Percentiles rank a stretch among this genome's conserved stretches.
phyloP scores from a whole-genome alignment of 2,888 invertebrate genomes.

The Julus scanicus region DNA sequence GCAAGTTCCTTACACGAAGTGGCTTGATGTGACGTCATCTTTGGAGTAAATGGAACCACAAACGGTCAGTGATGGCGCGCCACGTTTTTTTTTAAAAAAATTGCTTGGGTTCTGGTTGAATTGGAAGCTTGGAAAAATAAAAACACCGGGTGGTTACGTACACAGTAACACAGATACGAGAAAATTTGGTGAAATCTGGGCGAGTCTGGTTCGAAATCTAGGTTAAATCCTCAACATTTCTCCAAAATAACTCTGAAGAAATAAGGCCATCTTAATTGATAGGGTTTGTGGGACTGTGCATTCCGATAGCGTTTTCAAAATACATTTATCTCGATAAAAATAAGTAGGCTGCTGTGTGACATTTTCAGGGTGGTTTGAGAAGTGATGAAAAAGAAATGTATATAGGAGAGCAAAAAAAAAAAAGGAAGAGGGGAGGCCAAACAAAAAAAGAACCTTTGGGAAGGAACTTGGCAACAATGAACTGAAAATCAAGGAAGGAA shows the following conservation, averaged over 20 bases:
- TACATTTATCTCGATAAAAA: not conserved
- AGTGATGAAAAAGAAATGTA: not conserved
- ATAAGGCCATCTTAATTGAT: conserved; percentile 25
- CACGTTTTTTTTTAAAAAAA: no score
- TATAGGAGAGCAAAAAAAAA: not conserved
- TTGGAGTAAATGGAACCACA: no score
- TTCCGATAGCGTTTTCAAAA: not conserved
- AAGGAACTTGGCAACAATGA: no score
- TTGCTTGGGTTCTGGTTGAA: not conserved
- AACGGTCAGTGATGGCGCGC: no score
- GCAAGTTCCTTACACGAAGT: no score
- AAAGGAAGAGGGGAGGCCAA: no score
- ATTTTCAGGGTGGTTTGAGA: not conserved
- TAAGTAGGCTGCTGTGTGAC: not conserved
- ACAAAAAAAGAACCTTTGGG: no score
- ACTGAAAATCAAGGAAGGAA: no score
- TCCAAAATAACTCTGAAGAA: not conserved
- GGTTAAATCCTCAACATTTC: not conserved
- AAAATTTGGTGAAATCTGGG: not conserved
- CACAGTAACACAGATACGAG: not conserved
- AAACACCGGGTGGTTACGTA: not conserved
- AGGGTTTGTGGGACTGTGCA: not conserved
- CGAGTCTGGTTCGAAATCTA: not conserved
- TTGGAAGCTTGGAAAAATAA: not conserved
- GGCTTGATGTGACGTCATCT: no score